These are phyloP conservation scores for Dolichoris vasculosae DNA, from an alignment of 1,140 invertebrate species.

Conservation along the genomic window DNA sequence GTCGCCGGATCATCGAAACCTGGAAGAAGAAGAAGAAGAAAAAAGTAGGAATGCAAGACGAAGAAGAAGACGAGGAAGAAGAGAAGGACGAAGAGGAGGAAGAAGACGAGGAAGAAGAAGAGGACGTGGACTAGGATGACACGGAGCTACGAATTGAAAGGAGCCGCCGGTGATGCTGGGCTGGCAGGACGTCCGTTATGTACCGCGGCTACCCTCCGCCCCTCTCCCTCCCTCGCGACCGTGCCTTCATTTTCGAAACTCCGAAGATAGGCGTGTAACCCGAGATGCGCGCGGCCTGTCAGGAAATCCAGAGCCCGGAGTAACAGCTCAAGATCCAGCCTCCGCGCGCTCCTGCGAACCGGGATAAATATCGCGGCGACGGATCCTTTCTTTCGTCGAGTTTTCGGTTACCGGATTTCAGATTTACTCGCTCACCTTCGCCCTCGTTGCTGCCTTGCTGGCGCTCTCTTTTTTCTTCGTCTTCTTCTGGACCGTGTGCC, in stretches of 20 bases:
- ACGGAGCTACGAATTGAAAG: slow-evolving; percentile 48
- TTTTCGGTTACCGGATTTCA: slow-evolving; percentile 63
- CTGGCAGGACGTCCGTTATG: slow-evolving; percentile 56
- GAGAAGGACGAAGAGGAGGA: neutral
- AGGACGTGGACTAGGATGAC: neutral
- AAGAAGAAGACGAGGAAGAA: neutral
- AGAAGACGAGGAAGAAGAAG: too few relatives aligned
- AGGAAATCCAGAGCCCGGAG: slow-evolving; percentile 52
- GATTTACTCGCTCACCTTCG: slow-evolving; percentile 35
- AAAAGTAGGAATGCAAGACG: neutral
- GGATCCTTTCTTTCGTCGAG: slow-evolving; percentile 51
- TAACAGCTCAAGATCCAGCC: slow-evolving; percentile 12
- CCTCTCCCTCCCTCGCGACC: neutral
- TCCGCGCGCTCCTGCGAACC: slow-evolving; percentile 11
- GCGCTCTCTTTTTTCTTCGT: neutral
- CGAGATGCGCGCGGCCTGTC: slow-evolving; percentile 58
- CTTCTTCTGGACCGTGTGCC: neutral
- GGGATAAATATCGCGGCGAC: slow-evolving; percentile 52
- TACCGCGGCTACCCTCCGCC: neutral
- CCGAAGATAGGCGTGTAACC: slow-evolving; percentile 58
- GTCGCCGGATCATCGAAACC: too few relatives aligned
- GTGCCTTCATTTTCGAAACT: slow-evolving; percentile 53
- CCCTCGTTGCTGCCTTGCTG: neutral
- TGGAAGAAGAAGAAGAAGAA: neutral
- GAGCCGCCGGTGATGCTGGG: slow-evolving; percentile 47